Conservation (phyloP, 2,113 vertebrate genomes). For the Erythrocebus patas region DNA sequence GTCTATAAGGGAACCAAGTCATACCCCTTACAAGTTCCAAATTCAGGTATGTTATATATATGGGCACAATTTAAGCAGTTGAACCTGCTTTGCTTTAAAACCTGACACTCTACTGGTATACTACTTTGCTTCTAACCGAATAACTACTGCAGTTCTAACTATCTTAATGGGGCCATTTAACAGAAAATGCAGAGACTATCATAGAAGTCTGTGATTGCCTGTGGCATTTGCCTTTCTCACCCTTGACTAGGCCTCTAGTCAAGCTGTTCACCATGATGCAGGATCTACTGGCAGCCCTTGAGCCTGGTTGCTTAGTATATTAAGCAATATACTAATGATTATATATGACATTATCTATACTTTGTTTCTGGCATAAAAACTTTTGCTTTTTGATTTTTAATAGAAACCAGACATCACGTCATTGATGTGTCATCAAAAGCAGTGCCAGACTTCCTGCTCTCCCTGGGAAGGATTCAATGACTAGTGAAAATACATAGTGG, state of each 20-base stretch:
- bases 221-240: neutral
- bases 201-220: neutral
- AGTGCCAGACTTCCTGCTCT: conserved; percentile 61
- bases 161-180: neutral
- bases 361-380: conserved; percentile 45
- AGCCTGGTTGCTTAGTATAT: neutral
- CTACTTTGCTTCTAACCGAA: neutral
- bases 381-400: conserved; percentile 58
- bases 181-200: neutral
- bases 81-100: neutral
- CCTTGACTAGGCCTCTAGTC: neutral
- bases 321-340: neutral
- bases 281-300: neutral
- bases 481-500: neutral
- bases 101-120: neutral
- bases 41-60: neutral
- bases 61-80: neutral
- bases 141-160: neutral
- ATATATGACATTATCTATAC: neutral
- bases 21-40: neutral
- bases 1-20: neutral
- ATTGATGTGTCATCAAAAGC: conserved; percentile 61
- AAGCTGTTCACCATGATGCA: neutral
- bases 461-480: conserved; percentile 20
- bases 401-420: conserved; percentile 71